Conservation (phyloP, 2,797 vertebrate genomes). For the Sebastes variabilis region DNA sequence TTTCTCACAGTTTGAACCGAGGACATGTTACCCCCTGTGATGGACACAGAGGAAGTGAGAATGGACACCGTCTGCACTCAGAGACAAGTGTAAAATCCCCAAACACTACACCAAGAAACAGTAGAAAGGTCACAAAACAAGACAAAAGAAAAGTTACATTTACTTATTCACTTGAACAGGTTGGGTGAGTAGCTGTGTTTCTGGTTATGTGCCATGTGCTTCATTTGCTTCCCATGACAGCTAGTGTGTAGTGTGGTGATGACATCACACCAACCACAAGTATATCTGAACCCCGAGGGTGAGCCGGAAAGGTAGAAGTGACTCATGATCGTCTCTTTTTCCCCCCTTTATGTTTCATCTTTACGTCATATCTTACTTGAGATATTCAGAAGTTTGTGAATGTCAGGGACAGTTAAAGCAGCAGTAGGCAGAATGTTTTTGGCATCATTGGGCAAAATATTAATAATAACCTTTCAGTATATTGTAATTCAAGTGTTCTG, state of each 20-base stretch:
- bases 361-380: background rate
- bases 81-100: background rate
- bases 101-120: background rate
- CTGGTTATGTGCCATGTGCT: background rate
- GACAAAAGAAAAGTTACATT: background rate
- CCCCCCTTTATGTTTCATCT: background rate
- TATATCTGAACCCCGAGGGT: background rate
- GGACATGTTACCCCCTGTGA: background rate
- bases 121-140: background rate
- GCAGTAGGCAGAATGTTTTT: too few species aligned
- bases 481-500: too few species aligned
- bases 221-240: background rate
- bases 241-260: background rate
- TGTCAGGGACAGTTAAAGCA: background rate
- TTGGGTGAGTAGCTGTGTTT: background rate
- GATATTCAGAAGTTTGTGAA: background rate
- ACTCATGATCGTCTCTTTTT: background rate
- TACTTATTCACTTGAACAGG: background rate
- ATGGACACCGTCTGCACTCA: background rate
- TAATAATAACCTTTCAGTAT: too few species aligned
- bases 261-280: background rate
- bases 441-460: too few species aligned
- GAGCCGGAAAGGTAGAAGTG: constrained; percentile 36
- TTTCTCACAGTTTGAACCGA: background rate
- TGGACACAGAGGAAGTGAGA: constrained; percentile 22